Conservation (phyloP, 2,797 vertebrate species). For the Myioborus melanocephalus region DNA sequence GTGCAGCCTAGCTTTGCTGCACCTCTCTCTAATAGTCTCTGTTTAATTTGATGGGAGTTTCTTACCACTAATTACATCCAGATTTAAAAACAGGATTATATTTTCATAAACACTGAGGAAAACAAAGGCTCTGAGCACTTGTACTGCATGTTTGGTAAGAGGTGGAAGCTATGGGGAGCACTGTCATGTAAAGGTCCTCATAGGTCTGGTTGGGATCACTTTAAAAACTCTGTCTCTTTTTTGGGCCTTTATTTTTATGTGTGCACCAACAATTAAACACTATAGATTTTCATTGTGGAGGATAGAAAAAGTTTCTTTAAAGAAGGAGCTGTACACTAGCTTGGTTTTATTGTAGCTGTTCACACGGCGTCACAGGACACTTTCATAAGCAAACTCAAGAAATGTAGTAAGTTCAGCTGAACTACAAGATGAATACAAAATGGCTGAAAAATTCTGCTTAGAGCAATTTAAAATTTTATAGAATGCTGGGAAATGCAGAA, state of each 20-base stretch:
- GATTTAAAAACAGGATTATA: background rate
- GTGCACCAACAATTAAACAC: background rate
- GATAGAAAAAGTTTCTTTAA: background rate
- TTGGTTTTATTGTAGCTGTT: background rate
- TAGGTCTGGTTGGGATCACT: background rate
- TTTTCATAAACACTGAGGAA: background rate
- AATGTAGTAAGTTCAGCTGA: background rate
- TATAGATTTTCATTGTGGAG: background rate
- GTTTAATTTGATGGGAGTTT: background rate
- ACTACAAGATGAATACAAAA: background rate
- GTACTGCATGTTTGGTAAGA: background rate
- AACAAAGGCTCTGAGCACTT: background rate
- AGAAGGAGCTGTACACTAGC: background rate
- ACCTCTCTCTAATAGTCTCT: background rate
- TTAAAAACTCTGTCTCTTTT: background rate
- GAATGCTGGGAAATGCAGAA: conserved; percentile 16
- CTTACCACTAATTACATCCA: background rate
- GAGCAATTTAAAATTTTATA: conserved; percentile 39
- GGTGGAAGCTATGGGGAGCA: background rate
- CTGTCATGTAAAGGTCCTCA: background rate
- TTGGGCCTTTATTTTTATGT: background rate
- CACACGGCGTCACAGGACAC: background rate
- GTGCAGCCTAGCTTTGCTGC: background rate
- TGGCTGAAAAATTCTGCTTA: conserved; percentile 11
- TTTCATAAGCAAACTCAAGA: background rate